Evolutionary conservation across 2,888 invertebrate genomes (phyloP).

Genomic region (Yponomeuta sedellus): DNA sequence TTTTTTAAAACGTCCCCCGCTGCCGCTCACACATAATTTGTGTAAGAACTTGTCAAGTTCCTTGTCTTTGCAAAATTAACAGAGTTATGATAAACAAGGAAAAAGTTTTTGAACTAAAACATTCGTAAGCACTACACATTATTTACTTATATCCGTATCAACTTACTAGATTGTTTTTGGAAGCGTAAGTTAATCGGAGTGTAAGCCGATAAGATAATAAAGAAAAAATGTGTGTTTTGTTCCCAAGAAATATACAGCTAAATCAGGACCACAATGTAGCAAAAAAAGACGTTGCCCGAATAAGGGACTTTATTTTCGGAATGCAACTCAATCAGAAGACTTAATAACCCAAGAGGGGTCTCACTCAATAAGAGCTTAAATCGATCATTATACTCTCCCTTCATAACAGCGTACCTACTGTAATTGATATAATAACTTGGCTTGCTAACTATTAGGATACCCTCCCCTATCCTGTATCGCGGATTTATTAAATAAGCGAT

Average conservation of each 20-base stretch:
- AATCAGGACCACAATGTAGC: not conserved
- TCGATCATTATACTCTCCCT: slow-evolving; percentile 62
- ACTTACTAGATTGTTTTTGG: no score
- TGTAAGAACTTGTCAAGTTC: no score
- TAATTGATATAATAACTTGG: slow-evolving; percentile 66
- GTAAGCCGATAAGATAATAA: no score
- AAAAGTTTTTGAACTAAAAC: no score
- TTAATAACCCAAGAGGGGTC: slow-evolving; percentile 27
- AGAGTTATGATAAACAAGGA: no score
- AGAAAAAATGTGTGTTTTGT: no score
- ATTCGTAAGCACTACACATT: no score
- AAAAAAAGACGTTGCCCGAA: not conserved
- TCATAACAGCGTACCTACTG: slow-evolving; percentile 60
- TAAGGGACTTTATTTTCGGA: not conserved
- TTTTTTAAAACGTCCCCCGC: no score
- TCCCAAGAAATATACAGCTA: not conserved
- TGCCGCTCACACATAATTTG: no score
- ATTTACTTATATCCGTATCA: no score
- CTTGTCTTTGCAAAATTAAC: no score
- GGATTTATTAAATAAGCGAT: slow-evolving; percentile 57
- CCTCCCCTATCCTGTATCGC: slow-evolving; percentile 34
- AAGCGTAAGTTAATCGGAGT: no score
- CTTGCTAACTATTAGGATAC: slow-evolving; percentile 50
- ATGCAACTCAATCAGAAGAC: not conserved
- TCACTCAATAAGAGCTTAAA: slow-evolving; percentile 38